These are phyloP conservation scores for Cladopsammia gracilis DNA, from an alignment of 64 coral and sea anemone species.

Conservation along the genomic window DNA sequence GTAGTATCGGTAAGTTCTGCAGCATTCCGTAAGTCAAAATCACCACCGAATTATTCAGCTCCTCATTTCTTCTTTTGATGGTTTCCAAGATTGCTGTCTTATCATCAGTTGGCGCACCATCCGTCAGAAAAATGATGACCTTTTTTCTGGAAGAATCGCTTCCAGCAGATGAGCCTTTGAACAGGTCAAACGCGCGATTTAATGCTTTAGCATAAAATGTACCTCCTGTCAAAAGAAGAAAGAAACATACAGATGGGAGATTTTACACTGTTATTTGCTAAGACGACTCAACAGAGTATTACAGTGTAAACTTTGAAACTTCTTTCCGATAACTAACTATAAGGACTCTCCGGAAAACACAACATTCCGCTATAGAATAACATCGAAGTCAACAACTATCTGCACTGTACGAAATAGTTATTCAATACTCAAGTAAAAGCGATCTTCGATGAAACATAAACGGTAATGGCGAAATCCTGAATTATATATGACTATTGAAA, in stretches of 20 bases:
- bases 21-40: slow-evolving; percentile 73
- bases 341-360: no score
- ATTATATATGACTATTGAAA: no score
- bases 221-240: slow-evolving; percentile 2
- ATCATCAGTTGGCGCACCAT: slow-evolving; percentile 53
- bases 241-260: no score
- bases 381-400: no score
- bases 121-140: slow-evolving; percentile 60
- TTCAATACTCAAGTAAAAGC: no score
- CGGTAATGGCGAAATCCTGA: no score
- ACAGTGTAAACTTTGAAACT: no score
- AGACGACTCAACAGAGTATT: no score
- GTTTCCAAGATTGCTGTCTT: neutral
- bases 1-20: neutral
- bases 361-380: no score
- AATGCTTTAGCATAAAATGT: neutral
- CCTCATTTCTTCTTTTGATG: slow-evolving; percentile 40
- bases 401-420: neutral
- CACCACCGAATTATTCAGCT: slow-evolving; percentile 27
- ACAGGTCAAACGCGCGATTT: slow-evolving; percentile 41
- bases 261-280: no score
- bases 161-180: neutral
- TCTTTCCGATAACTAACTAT: no score
- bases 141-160: slow-evolving; percentile 12
- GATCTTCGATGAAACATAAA: no score